Conservation (phyloP, 2,113 vertebrate species). For the Oriolus oriolus region DNA sequence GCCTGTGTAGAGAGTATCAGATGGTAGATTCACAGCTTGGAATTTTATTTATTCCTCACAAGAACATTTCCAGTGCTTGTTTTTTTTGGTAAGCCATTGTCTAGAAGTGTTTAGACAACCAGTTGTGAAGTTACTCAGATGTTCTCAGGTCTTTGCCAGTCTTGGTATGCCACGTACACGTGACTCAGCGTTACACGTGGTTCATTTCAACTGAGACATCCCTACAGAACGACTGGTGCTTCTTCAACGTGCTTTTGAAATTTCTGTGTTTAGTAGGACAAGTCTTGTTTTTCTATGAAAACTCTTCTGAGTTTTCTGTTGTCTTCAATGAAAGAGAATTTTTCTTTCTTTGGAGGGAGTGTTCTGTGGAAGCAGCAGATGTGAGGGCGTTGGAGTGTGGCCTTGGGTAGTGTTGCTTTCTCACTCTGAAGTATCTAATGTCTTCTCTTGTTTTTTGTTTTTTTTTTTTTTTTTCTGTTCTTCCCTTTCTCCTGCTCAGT, state of each 20-base stretch:
- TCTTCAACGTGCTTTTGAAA: not conserved
- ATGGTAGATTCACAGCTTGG: not conserved
- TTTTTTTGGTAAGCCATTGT: not conserved
- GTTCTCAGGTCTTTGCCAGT: not conserved
- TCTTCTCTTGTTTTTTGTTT: not conserved
- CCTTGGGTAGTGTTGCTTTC: not conserved
- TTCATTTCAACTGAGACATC: not conserved
- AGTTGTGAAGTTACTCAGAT: not conserved
- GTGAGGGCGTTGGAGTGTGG: not conserved
- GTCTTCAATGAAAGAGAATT: not conserved
- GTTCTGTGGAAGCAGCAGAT: not conserved
- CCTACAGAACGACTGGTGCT: not conserved
- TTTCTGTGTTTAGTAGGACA: not conserved
- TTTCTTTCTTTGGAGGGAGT: not conserved
- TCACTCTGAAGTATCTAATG: not conserved
- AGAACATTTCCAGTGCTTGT: not conserved
- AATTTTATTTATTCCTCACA: not conserved
- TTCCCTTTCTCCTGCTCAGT: constrained; percentile 69
- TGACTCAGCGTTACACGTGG: not conserved
- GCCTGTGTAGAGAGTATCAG: not conserved
- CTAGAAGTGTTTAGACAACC: not conserved
- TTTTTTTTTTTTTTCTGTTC: not conserved
- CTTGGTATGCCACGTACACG: accelerated
- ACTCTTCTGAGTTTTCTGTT: not conserved
- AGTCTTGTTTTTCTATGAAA: not conserved